phyloP scores from a whole-genome alignment of 1,140 invertebrate species.

The Pogonognathellus flavescens region DNA sequence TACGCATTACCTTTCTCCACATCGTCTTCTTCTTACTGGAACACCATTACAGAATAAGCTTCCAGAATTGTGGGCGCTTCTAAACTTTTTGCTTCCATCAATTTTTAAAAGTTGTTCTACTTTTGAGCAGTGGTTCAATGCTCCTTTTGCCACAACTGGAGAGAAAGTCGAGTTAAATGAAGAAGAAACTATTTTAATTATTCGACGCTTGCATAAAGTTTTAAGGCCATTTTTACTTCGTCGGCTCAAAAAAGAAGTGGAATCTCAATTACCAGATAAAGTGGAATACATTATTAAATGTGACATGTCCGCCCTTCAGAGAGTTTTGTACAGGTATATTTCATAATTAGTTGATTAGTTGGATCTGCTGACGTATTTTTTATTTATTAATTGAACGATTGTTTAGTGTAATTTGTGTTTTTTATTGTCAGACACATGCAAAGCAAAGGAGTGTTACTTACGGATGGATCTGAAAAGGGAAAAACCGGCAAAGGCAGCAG shows the following conservation, averaged over 20 bases:
- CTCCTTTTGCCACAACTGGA: conserved; percentile 78
- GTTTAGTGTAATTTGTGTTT: not conserved
- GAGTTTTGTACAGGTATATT: conserved; percentile 73
- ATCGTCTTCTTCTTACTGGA: conserved; percentile 78
- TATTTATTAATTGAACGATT: not conserved
- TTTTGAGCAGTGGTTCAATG: conserved; percentile 76
- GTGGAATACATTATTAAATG: conserved; percentile 82
- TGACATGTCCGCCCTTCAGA: conserved; percentile 79
- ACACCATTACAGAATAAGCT: conserved; percentile 80
- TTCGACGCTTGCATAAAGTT: conserved; percentile 81
- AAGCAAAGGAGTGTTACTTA: conserved; percentile 76
- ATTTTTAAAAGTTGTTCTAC: conserved; percentile 80
- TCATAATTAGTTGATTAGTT: not conserved
- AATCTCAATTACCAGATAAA: conserved; percentile 81
- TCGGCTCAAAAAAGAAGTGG: conserved; percentile 81
- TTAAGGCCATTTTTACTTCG: conserved; percentile 78
- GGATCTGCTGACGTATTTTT: not conserved
- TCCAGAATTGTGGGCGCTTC: conserved; percentile 79
- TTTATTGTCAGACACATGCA: conserved; percentile 75
- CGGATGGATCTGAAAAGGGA: conserved; percentile 75
- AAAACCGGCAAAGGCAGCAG: conserved; percentile 74
- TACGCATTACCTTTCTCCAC: conserved; percentile 78
- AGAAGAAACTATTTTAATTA: conserved; percentile 82
- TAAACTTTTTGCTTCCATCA: conserved; percentile 80
- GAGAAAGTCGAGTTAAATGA: conserved; percentile 78